Conservation (phyloP, 2,797 vertebrate genomes). For the Tragelaphus eurycerus region DNA sequence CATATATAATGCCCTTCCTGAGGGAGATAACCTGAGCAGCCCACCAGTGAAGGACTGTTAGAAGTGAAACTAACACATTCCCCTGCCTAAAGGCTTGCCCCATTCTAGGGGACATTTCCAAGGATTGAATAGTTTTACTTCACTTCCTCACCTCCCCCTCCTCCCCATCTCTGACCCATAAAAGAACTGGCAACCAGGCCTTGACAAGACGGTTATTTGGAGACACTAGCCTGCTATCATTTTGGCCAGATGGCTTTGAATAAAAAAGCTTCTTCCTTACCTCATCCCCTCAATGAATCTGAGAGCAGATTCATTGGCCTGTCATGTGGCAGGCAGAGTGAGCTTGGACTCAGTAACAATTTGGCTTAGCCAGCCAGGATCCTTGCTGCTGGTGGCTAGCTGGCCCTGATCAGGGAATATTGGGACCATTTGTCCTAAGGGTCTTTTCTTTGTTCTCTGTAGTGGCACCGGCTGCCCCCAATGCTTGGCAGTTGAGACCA, state of each 20-base stretch:
- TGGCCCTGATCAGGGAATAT: background rate
- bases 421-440: background rate
- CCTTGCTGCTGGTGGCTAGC: background rate
- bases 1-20: background rate
- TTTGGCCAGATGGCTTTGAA: background rate
- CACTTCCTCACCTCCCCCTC: fast-evolving
- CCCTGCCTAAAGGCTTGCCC: background rate
- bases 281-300: background rate
- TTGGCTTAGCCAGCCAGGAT: background rate
- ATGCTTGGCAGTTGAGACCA: background rate
- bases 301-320: background rate
- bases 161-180: background rate
- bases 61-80: background rate
- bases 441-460: background rate
- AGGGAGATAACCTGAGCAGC: background rate
- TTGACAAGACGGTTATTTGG: background rate
- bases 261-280: background rate
- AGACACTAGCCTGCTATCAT: background rate
- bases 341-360: background rate
- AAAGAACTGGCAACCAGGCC: background rate
- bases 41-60: background rate
- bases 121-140: background rate
- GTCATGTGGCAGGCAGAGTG: background rate
- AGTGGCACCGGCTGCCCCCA: background rate
- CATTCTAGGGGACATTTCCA: background rate